phyloP scores from a whole-genome alignment of 2,888 invertebrate genomes.

The Dusona sp. region DNA sequence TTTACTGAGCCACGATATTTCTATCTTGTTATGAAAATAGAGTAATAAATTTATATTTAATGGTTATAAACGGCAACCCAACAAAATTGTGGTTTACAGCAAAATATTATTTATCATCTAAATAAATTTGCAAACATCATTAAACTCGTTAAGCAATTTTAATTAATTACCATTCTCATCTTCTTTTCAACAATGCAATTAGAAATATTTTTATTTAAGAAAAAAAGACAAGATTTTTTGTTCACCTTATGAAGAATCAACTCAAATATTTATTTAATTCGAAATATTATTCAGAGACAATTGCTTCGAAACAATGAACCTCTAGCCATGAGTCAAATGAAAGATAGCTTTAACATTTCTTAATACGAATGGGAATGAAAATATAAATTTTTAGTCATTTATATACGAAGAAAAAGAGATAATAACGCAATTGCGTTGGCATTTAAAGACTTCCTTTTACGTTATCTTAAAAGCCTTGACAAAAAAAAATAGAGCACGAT shows the following conservation, averaged over 20 bases:
- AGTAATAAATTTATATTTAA: too few species aligned
- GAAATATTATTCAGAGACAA: neutral
- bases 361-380: neutral
- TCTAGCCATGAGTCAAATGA: neutral
- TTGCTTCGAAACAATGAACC: neutral
- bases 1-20: conserved; percentile 26
- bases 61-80: too few species aligned
- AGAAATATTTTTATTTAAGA: neutral
- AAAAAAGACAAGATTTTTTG: neutral
- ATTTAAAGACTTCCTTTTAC: conserved; percentile 23
- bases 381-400: neutral
- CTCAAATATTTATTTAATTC: neutral
- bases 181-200: neutral
- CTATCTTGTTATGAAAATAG: neutral
- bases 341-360: neutral
- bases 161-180: neutral
- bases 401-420: neutral
- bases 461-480: conserved; percentile 31
- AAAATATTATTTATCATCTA: neutral
- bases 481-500: conserved; percentile 53
- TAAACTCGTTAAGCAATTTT: neutral
- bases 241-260: neutral
- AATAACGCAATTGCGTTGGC: neutral
- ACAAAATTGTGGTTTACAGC: neutral
- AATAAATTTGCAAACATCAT: neutral